Base-by-base conservation (phyloP, 2,888 invertebrate genomes). In the Melikaiella ostensackeni region DNA sequence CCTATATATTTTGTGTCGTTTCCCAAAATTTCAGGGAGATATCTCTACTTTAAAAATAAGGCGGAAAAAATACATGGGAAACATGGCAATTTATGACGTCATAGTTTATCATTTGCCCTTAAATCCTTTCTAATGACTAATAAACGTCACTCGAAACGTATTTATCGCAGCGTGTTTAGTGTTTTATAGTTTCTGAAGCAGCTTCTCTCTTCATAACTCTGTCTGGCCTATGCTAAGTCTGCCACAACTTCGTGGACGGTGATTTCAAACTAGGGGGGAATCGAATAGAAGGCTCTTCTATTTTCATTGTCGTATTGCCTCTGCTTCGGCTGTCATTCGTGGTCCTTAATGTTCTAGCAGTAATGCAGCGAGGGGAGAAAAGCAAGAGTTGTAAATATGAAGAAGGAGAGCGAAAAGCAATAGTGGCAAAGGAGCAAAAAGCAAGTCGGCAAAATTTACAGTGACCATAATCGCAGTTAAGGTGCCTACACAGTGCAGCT, bases 131-230 rank as follows among this genome's bases (percentile, higher is more conserved):
- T 64, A 64, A 66, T 66, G 66, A 46, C 66, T 66, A 66, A 66
- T 66, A 66, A 66, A 46, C 42, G 66, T 66, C 66, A 46, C 66
- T 46, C 46, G 27, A 27, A 42, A 16, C 24, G 24, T 24, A 66
- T 66, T 66, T 66, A 66, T 66, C 27, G 66, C 46, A 42, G 42
- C 46, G 19, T 66, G 42, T 66, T 66, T 46, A 46, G 42, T 66
- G 66, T 66, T 66, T 66, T 66, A 66, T 66, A 66, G 66, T 66
- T 66, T 66, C 66, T 66, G 42, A 66, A 66, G 27, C 27, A 66
- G 66, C 66, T 38, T 66, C 66, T 66, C 46, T 66, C 42, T 66
- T 66, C 42, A 66, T 66, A 66, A 66, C 46, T 46, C 66, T 66
- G 46, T 46, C 66, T 30, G 46, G 42, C 2, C 42, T 27, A 46